Evolutionary conservation across 2,797 vertebrate genomes (phyloP), one percentile per base, ranked within the genome.

Genomic region (Enteromius viviparus): DNA sequence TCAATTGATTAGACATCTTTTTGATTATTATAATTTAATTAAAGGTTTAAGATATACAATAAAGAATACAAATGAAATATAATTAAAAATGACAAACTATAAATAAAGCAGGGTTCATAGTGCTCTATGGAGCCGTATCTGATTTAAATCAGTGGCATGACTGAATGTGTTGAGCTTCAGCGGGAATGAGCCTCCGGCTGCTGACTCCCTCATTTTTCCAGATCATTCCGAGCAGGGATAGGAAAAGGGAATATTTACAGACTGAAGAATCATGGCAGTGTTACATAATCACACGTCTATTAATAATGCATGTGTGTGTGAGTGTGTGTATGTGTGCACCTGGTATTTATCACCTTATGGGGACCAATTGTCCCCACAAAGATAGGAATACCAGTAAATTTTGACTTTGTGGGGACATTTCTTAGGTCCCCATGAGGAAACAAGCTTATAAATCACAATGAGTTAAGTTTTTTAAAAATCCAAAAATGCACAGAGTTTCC

Each of bases 231-330:
- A 47, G 23, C 40, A 71, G 42, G 42, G 26, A 47, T 45, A 45
- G 15, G n/a, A 70, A 70, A 45, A 8, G 6, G 37, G 68, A 70
- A 68, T 68, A 42, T 69, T 42, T 42, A 42, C 66, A 14, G 11
- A 69, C 37, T 69, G 37, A 69, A 42, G 37, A 40, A 23, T 15
- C 66, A 17, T 7, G 3, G n/a, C 23, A 15, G n/a, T 0, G 14
- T 71, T 71, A 71, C 42, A 71, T 45, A 47, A 70, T 17, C 69
- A 47, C 40, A 47, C 42, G 42, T 47, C 66, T 85, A 84, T 86
- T 85, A 87, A 51, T 83, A 47, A 64, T 62, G 76, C 78, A 23
- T 55, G 42, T 68, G 45, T 68, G 15, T 6, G 2, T 1, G 19
- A 1, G 26, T 26, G 26, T 26, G 26, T 26, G 26, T 26, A 1